Percentiles rank a stretch among this genome's conserved stretches.
These are phyloP conservation scores for Condylostylus longicornis DNA, from an alignment of 1,140 invertebrate genomes.

Conservation along the genomic window DNA sequence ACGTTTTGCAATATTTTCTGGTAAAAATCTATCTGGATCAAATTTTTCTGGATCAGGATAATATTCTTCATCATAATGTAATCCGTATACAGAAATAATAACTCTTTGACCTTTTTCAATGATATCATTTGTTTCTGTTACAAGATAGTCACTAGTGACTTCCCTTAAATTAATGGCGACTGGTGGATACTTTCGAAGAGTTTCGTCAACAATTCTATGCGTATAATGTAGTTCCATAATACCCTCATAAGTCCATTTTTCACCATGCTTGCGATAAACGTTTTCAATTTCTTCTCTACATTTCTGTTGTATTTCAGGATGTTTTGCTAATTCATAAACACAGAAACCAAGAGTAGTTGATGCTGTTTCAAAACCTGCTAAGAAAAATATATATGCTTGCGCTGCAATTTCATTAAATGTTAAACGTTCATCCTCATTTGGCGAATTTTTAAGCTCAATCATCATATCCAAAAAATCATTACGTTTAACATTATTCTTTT, in stretches of 20 bases:
- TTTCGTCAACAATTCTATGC: constrained; percentile 35
- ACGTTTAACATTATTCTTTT: constrained; percentile 22
- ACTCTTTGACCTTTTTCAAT: constrained; percentile 24
- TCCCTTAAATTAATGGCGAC: constrained; percentile 38
- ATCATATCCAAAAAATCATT: constrained; percentile 33
- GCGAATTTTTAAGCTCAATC: constrained; percentile 18
- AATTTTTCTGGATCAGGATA: constrained; percentile 30
- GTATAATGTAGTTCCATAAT: constrained; percentile 33
- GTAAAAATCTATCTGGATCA: constrained; percentile 28
- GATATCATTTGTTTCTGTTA: constrained; percentile 15
- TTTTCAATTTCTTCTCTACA: constrained; percentile 31
- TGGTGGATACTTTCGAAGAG: constrained; percentile 41
- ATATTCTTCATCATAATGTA: constrained; percentile 26
- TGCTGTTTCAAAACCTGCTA: constrained; percentile 40
- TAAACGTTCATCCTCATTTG: constrained; percentile 9
- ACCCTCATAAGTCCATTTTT: constrained; percentile 29
- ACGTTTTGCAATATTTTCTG: constrained; percentile 18
- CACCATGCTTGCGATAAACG: constrained; percentile 26
- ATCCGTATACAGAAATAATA: constrained; percentile 22
- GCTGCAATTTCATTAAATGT: constrained; percentile 20
- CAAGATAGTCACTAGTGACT: constrained; percentile 20
- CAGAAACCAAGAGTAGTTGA: constrained; percentile 33
- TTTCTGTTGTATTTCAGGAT: constrained; percentile 32
- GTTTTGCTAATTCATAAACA: constrained; percentile 35
- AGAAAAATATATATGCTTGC: constrained; percentile 48